Evolutionary conservation across 2,888 invertebrate species (phyloP).

Genomic region (Trichopoda pennipes): DNA sequence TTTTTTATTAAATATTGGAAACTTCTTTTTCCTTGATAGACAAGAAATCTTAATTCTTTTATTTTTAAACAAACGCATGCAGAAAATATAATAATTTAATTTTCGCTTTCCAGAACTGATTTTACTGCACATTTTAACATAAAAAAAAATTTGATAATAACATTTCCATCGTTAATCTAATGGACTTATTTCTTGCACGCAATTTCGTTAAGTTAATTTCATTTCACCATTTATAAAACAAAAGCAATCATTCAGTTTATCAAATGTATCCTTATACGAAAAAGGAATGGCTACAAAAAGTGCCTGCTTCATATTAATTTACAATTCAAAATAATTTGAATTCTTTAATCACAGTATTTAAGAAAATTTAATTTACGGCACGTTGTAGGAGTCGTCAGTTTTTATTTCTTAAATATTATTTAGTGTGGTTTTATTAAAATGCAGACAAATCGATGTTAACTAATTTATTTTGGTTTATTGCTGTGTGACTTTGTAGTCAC

Average conservation of each 20-base stretch:
- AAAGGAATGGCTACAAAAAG: slow-evolving; percentile 9
- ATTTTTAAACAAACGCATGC: too few relatives aligned
- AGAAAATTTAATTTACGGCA: slow-evolving; percentile 57
- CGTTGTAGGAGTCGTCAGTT: slow-evolving; percentile 62
- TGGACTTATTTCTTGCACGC: slow-evolving; percentile 61
- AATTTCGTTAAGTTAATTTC: slow-evolving; percentile 35
- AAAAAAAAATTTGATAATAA: too few relatives aligned
- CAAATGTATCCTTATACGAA: neutral
- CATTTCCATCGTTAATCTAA: neutral
- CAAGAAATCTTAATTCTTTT: too few relatives aligned
- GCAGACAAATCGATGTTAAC: slow-evolving; percentile 42
- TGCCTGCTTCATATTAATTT: slow-evolving; percentile 11
- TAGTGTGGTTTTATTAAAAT: slow-evolving; percentile 21
- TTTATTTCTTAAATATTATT: slow-evolving; percentile 31
- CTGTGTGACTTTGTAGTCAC: slow-evolving; percentile 47
- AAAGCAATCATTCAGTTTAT: slow-evolving; percentile 10
- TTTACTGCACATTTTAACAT: neutral
- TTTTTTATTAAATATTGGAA: too few relatives aligned
- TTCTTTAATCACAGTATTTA: slow-evolving; percentile 46
- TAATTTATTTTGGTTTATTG: slow-evolving; percentile 41
- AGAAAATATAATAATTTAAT: too few relatives aligned
- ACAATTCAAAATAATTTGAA: slow-evolving; percentile 33
- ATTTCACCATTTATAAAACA: slow-evolving; percentile 40
- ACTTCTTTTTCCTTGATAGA: too few relatives aligned
- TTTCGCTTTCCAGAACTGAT: neutral